Conservation (phyloP, 2,113 vertebrate species). For the Rhea pennata region DNA sequence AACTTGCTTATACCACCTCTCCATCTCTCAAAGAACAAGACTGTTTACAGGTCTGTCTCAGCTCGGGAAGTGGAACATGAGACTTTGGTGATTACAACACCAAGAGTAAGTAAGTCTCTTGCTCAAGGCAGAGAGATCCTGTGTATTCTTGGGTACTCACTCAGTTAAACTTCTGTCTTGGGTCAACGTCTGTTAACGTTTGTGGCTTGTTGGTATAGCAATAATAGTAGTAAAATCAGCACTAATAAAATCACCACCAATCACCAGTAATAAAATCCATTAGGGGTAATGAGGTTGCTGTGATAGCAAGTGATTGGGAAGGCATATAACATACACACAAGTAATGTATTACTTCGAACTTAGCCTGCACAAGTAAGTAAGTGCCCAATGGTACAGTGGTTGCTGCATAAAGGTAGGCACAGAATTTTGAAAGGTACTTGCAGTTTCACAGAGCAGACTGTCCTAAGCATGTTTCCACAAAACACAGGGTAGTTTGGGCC, state of each 20-base stretch:
- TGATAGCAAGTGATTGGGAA: neutral
- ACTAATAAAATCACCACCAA: no score
- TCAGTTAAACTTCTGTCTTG: neutral
- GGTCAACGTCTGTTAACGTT: neutral
- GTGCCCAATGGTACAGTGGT: neutral
- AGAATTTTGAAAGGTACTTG: neutral
- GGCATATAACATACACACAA: neutral
- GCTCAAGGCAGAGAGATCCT: neutral
- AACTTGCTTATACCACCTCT: neutral
- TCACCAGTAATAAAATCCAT: neutral
- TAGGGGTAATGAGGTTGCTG: neutral
- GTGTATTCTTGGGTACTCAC: neutral
- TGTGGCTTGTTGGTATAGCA: neutral
- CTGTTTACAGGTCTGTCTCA: neutral
- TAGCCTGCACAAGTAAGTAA: neutral
- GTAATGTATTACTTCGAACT: neutral
- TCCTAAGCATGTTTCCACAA: neutral
- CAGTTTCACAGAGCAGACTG: neutral
- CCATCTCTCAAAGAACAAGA: neutral
- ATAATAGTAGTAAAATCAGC: no score
- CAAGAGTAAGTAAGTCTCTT: neutral
- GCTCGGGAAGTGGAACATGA: neutral
- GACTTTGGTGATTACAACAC: neutral
- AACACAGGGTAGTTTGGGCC: neutral
- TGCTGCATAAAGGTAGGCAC: no score